A percentile compares a stretch with the other conserved stretches of the same genome.
Evolutionary conservation across 2,888 invertebrate genomes (phyloP).

Genomic region (Malachius bipustulatus): DNA sequence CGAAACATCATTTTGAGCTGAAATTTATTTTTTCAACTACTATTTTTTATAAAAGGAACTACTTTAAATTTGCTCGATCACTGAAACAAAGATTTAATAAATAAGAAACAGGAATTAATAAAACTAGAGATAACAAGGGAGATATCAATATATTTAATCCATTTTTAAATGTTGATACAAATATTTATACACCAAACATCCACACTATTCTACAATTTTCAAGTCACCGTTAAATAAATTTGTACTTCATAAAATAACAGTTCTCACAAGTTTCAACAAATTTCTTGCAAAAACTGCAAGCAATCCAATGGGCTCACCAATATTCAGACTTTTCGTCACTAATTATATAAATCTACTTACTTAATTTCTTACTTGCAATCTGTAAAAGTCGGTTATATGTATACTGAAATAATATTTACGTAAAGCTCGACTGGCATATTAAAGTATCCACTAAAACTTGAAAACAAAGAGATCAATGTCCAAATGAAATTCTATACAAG

Average conservation of each 20-base stretch:
- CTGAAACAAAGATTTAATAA: too few species aligned
- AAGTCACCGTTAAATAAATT: conserved; percentile 31
- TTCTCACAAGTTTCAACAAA: conserved; percentile 24
- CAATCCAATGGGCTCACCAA: conserved; percentile 27
- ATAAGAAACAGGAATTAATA: conserved; percentile 7
- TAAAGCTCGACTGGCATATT: background rate
- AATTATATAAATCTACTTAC: conserved; percentile 22
- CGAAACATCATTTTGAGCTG: too few species aligned
- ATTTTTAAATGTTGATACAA: conserved; percentile 32
- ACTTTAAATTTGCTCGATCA: too few species aligned
- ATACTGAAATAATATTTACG: background rate
- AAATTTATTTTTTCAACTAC: too few species aligned
- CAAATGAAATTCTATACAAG: too few species aligned
- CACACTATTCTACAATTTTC: conserved; percentile 30
- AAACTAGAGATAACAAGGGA: conserved; percentile 21
- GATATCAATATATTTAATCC: conserved; percentile 30
- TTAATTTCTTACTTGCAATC: conserved; percentile 9
- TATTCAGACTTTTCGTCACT: conserved; percentile 29
- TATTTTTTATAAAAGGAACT: too few species aligned
- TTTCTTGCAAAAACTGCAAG: conserved; percentile 23
- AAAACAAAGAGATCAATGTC: too few species aligned
- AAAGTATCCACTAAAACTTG: too few species aligned
- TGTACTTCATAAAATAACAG: conserved; percentile 32
- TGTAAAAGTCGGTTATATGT: background rate
- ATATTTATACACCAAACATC: conserved; percentile 37